phyloP scores from a whole-genome alignment of 1,140 invertebrate genomes.

The Drosophila equinoxialis region DNA sequence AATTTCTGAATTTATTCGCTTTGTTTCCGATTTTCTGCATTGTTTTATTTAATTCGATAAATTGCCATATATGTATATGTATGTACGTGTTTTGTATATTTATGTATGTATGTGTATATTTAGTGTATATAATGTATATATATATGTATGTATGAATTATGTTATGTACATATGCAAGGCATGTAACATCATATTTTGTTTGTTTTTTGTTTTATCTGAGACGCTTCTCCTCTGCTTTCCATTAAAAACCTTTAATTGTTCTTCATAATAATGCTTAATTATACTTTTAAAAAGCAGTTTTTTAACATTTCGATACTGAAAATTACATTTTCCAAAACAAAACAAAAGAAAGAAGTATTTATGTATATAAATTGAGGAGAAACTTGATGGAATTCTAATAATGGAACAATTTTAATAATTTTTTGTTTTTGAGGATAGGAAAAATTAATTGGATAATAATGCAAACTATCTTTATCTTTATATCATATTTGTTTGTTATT shows the following conservation, averaged over 20 bases:
- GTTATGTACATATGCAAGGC: slow-evolving; percentile 62
- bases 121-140: slow-evolving; percentile 47
- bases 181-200: slow-evolving; percentile 54
- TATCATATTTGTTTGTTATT: neutral
- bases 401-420: slow-evolving; percentile 14
- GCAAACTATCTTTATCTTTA: neutral
- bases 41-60: slow-evolving; percentile 51
- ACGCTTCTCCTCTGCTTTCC: slow-evolving; percentile 23
- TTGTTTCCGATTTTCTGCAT: slow-evolving; percentile 6
- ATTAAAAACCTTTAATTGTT: slow-evolving; percentile 31
- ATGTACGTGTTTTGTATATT: slow-evolving; percentile 24
- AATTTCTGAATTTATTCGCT: neutral
- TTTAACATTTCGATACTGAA: slow-evolving; percentile 64
- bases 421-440: neutral
- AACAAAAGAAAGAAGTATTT: slow-evolving; percentile 18
- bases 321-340: slow-evolving; percentile 63
- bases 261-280: slow-evolving; percentile 20
- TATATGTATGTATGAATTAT: slow-evolving; percentile 52
- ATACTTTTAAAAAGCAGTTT: slow-evolving; percentile 55
- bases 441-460: neutral
- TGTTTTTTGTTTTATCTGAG: slow-evolving; percentile 10
- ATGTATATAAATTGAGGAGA: neutral
- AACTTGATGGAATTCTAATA: slow-evolving; percentile 28
- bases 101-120: slow-evolving; percentile 52
- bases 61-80: slow-evolving; percentile 31